These are phyloP conservation scores for Phytoseiulus persimilis DNA, from an alignment of 2,888 invertebrate genomes.

Conservation along the genomic window DNA sequence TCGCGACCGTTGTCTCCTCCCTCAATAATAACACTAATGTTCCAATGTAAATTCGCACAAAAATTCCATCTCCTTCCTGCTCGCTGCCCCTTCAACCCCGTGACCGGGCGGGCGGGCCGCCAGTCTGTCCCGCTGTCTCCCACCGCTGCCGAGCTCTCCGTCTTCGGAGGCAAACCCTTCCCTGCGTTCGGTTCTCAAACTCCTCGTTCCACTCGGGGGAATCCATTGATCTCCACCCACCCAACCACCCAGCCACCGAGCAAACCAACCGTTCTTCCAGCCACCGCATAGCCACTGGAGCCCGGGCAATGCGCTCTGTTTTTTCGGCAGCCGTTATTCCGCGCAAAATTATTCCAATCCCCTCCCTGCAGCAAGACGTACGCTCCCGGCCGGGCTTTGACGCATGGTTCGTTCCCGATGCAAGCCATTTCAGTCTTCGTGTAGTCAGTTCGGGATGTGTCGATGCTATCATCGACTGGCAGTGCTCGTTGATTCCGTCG, in stretches of 20 bases:
- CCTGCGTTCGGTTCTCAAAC: background rate
- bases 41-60: background rate
- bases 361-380: too few species aligned
- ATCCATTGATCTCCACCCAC: background rate
- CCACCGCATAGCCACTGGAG: background rate
- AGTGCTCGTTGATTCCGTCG: too few species aligned
- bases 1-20: background rate
- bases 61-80: background rate
- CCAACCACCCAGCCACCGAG: background rate
- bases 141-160: background rate
- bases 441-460: too few species aligned
- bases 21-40: constrained; percentile 5
- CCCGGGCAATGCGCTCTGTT: background rate
- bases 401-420: too few species aligned
- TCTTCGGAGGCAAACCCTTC: background rate
- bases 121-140: background rate
- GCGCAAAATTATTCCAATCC: background rate
- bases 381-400: too few species aligned
- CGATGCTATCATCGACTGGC: too few species aligned
- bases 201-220: background rate
- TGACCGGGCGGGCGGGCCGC: background rate
- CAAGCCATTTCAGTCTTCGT: too few species aligned
- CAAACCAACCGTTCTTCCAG: background rate
- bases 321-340: background rate
- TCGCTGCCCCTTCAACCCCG: background rate